A percentile compares a stretch with the other conserved stretches of the same genome.
These are phyloP conservation scores for Incurvaria masculella DNA, from an alignment of 2,888 invertebrate species.

Conservation along the genomic window DNA sequence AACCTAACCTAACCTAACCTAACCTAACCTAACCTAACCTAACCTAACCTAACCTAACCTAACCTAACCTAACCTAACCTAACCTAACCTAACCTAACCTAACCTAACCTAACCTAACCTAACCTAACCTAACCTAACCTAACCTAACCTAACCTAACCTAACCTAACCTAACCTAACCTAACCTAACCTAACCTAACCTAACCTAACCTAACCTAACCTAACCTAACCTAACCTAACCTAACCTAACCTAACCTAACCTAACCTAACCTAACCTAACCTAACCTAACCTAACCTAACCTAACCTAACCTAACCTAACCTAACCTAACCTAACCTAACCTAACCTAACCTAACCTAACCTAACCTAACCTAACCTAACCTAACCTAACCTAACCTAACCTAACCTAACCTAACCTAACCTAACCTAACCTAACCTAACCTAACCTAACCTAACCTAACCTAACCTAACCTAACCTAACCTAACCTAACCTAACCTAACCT, in stretches of 20 bases:
- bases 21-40: conserved; percentile 14
- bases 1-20: conserved; percentile 12
- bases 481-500: conserved; percentile 3
- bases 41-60: too few species aligned
- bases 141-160: conserved; percentile 16
- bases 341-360: not conserved
- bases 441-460: conserved; percentile 3
- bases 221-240: conserved; percentile 15
- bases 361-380: not conserved
- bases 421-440: not conserved
- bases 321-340: not conserved
- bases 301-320: not conserved
- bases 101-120: conserved; percentile 12
- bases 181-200: conserved; percentile 14
- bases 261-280: conserved; percentile 11
- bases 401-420: not conserved
- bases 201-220: conserved; percentile 13
- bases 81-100: conserved; percentile 14
- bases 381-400: not conserved
- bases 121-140: conserved; percentile 14
- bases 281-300: too few species aligned
- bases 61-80: conserved; percentile 14
- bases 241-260: conserved; percentile 15
- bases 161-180: conserved; percentile 18
- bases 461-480: conserved; percentile 3